phyloP scores from a whole-genome alignment of 2,888 invertebrate genomes.

The Eupithecia subumbrata region DNA sequence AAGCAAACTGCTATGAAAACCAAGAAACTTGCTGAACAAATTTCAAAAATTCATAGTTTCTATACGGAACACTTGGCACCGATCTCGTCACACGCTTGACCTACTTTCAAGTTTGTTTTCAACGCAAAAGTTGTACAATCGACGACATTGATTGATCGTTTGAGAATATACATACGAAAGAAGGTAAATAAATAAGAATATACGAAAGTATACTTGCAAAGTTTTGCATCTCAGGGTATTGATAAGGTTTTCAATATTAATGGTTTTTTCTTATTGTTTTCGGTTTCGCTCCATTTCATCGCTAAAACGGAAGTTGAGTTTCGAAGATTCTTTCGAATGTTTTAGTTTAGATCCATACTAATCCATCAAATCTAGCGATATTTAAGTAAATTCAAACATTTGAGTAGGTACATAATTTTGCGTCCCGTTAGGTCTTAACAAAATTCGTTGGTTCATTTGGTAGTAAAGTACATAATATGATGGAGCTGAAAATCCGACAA shows the following conservation, averaged over 20 bases:
- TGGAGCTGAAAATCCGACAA: not conserved
- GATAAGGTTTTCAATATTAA: constrained; percentile 6
- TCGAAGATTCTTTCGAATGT: not conserved
- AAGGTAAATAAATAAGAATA: constrained; percentile 21
- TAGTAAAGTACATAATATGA: not conserved
- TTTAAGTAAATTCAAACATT: not conserved
- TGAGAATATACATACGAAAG: constrained; percentile 32
- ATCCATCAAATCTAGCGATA: not conserved
- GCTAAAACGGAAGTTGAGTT: not conserved
- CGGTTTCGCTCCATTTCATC: constrained; percentile 2
- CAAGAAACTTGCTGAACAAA: constrained; percentile 23
- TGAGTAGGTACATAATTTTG: not conserved
- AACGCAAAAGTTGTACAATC: constrained; percentile 45
- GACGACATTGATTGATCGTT: constrained; percentile 45
- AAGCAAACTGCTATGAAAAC: constrained; percentile 22
- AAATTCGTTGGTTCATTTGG: not conserved
- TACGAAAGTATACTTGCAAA: not conserved
- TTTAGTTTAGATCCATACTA: not conserved
- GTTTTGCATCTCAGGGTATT: constrained; percentile 3
- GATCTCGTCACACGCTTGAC: constrained; percentile 43
- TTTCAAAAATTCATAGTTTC: constrained; percentile 36
- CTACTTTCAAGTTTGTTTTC: constrained; percentile 47
- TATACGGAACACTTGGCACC: constrained; percentile 44
- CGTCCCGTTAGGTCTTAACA: not conserved
- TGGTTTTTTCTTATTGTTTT: constrained; percentile 14